Evolutionary conservation across 1,140 invertebrate genomes (phyloP).

Genomic region (Wiebesia pumilae): DNA sequence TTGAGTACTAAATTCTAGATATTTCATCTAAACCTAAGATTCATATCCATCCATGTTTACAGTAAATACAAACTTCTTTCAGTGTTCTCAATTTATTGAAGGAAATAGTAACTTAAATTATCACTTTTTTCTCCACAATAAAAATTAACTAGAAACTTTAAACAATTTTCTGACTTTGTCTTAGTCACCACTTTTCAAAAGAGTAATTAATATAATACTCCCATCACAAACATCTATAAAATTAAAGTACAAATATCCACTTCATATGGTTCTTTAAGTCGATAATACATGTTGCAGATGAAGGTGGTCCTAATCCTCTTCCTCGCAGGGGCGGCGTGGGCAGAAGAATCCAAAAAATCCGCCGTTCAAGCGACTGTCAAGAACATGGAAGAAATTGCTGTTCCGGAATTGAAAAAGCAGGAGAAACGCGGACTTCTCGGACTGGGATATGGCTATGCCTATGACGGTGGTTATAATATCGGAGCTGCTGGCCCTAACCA

Average conservation of each 20-base stretch:
- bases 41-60: too few relatives aligned
- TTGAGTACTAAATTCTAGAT: not conserved
- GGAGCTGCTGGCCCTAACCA: slow-evolving; percentile 62
- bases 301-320: slow-evolving; percentile 83
- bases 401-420: slow-evolving; percentile 78
- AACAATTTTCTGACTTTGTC: too few relatives aligned
- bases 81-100: too few relatives aligned
- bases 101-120: too few relatives aligned
- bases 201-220: too few relatives aligned
- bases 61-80: too few relatives aligned
- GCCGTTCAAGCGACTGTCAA: slow-evolving; percentile 71
- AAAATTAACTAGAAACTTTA: too few relatives aligned
- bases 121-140: too few relatives aligned
- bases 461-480: slow-evolving; percentile 77
- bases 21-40: too few relatives aligned
- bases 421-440: slow-evolving; percentile 78
- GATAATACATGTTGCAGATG: slow-evolving; percentile 76
- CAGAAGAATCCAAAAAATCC: slow-evolving; percentile 71
- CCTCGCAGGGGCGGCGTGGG: slow-evolving; percentile 79
- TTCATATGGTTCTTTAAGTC: not conserved
- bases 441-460: slow-evolving; percentile 78
- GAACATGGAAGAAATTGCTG: slow-evolving; percentile 71
- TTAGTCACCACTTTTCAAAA: too few relatives aligned
- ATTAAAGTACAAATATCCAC: too few relatives aligned
- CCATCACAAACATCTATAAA: too few relatives aligned